Base-by-base conservation (phyloP, 2,888 invertebrate species). In the Chouioia cunea region DNA sequence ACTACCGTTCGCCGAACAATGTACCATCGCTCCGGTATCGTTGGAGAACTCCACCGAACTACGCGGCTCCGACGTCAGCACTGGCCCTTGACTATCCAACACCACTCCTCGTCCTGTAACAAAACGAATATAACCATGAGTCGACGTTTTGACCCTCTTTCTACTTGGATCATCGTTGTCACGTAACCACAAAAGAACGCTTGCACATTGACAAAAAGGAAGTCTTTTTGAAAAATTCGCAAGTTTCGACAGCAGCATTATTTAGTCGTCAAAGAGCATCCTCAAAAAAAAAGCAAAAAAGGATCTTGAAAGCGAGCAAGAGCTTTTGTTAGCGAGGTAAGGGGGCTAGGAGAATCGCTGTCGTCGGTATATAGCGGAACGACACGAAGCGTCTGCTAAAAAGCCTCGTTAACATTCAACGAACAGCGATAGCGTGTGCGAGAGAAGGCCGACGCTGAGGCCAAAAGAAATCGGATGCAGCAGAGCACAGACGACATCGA, bases 51-150 rank as follows among this genome's bases (percentile, higher is more conserved):
- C 89, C 76, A 93, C 88, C 78, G 91, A 90, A 27, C 92, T 87
- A 54, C 93, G 91, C 60, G 94, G 94, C 88, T 94, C 93, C 87
- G 91, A 89, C 76, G 92, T 88, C 87, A 93, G 91, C 81, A 92
- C 91, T 66, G 94, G 94, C 74, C 93, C 93, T 85, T 92, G 92
- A 70, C 86, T 85, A 79, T 85, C 86, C 83, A 85, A 80, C 79
- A 84, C 82, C 73, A 80, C 81, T 70, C 82, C 82, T 77, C 84
- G 82, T 73, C 84, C 85, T 85, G 79, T 2, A 81, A 81, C 59
- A 75, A 22, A 8, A 23, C 18, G 36, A 22, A 3, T 3, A 53
- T 3, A 54, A 22, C 2, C 36, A 10, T n/a, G n/a, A n/a, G n/a
- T n/a, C n/a, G n/a, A n/a, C n/a, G n/a, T n/a, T n/a, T n/a, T n/a